phyloP scores from a whole-genome alignment of 1,140 invertebrate genomes.

The Rhopalosiphum padi region DNA sequence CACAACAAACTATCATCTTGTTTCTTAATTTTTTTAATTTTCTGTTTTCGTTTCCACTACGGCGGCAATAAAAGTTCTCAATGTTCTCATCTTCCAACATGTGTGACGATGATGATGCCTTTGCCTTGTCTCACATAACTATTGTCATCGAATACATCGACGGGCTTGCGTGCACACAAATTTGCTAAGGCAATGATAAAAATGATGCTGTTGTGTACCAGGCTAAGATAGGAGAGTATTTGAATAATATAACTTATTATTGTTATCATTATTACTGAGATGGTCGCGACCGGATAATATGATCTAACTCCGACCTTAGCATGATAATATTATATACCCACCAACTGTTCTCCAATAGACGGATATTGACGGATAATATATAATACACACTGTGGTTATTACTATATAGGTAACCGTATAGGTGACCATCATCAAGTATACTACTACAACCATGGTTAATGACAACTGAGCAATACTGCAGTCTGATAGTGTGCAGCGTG shows the following conservation, averaged over 20 bases:
- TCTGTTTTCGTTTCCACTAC: background rate
- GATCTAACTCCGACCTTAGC: background rate
- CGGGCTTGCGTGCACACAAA: background rate
- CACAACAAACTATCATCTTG: background rate
- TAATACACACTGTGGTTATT: no score
- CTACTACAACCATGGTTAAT: background rate
- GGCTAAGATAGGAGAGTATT: background rate
- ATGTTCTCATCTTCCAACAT: background rate
- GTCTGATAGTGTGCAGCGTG: background rate
- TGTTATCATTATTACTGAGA: background rate
- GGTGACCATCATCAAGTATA: background rate
- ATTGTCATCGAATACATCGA: background rate
- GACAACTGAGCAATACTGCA: background rate
- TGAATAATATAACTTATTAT: background rate
- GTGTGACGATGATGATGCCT: background rate
- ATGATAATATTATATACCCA: no score
- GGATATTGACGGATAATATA: no score
- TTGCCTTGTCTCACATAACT: background rate
- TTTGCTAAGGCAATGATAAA: background rate
- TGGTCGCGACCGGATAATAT: background rate
- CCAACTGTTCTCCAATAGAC: no score
- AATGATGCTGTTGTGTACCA: background rate
- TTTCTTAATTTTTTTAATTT: background rate
- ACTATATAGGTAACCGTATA: no score
- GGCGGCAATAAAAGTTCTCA: background rate